phyloP scores from a whole-genome alignment of 2,113 vertebrate genomes.

The Aramus guarauna region DNA sequence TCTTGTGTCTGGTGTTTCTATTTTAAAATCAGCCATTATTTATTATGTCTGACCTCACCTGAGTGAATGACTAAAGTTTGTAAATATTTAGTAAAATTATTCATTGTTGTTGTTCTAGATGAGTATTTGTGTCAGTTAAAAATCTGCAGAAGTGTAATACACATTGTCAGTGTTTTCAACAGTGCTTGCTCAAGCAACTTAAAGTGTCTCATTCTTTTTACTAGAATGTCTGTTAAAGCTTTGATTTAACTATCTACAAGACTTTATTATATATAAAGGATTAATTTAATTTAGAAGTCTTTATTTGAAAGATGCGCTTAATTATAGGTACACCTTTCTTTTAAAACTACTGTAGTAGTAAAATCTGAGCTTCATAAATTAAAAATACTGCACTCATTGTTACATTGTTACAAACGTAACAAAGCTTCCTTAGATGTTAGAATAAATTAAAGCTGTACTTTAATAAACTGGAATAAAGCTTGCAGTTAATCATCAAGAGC shows the following conservation, averaged over 20 bases:
- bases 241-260: slow-evolving; percentile 8
- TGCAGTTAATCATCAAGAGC: slow-evolving; percentile 14
- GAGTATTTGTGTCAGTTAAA: neutral
- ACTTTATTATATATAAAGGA: neutral
- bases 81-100: neutral
- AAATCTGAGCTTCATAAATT: slow-evolving; percentile 40
- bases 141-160: neutral
- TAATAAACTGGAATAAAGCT: slow-evolving; percentile 42
- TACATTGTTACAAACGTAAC: neutral
- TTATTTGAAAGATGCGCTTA: slow-evolving; percentile 9
- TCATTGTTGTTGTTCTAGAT: neutral
- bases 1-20: neutral
- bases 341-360: slow-evolving; percentile 30
- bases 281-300: neutral
- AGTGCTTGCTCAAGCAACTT: neutral
- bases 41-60: neutral
- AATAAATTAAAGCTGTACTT: slow-evolving; percentile 29
- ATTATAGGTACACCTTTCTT: slow-evolving; percentile 49
- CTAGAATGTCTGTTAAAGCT: neutral
- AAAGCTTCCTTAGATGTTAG: slow-evolving; percentile 26
- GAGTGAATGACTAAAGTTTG: neutral
- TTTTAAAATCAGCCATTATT: neutral
- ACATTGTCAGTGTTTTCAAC: neutral
- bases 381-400: neutral
- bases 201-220: neutral